These are phyloP conservation scores for Limnephilus auricula DNA, from an alignment of 2,888 invertebrate species.

Conservation along the genomic window DNA sequence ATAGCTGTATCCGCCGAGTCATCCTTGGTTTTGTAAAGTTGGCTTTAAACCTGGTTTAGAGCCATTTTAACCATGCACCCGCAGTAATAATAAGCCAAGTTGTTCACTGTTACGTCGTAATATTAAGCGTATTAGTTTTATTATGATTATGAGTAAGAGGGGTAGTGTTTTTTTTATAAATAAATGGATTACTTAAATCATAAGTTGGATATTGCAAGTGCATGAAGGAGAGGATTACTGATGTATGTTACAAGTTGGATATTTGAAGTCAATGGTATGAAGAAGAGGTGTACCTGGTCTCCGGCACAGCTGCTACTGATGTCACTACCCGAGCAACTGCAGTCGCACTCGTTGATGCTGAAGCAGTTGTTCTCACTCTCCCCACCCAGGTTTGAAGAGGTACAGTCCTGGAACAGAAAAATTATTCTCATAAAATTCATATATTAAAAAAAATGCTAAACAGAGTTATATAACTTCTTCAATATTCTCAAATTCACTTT, in stretches of 20 bases:
- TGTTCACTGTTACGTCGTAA: too few species aligned
- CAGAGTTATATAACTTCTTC: too few species aligned
- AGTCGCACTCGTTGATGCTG: constrained; percentile 65
- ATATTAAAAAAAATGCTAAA: not conserved
- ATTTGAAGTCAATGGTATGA: not conserved
- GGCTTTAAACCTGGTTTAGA: too few species aligned
- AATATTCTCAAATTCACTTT: too few species aligned
- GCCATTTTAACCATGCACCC: too few species aligned
- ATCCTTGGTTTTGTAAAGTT: too few species aligned
- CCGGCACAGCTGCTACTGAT: constrained; percentile 65
- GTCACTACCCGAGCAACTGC: constrained; percentile 65
- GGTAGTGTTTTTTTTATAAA: too few species aligned
- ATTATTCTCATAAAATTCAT: not conserved
- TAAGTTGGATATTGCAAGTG: not conserved
- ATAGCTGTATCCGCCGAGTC: too few species aligned
- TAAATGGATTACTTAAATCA: not conserved
- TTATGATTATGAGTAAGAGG: too few species aligned
- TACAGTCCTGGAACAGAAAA: constrained; percentile 60
- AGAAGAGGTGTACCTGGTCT: constrained; percentile 59
- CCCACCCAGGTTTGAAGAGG: constrained; percentile 64
- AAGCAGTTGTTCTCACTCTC: constrained; percentile 66
- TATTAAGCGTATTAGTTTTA: too few species aligned
- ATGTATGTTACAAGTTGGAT: not conserved
- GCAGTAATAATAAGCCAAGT: too few species aligned
- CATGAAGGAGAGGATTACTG: not conserved